Evolutionary conservation across 2,113 vertebrate species (phyloP), one percentile per base, ranked within the genome.

Genomic region (Sprattus sprattus): DNA sequence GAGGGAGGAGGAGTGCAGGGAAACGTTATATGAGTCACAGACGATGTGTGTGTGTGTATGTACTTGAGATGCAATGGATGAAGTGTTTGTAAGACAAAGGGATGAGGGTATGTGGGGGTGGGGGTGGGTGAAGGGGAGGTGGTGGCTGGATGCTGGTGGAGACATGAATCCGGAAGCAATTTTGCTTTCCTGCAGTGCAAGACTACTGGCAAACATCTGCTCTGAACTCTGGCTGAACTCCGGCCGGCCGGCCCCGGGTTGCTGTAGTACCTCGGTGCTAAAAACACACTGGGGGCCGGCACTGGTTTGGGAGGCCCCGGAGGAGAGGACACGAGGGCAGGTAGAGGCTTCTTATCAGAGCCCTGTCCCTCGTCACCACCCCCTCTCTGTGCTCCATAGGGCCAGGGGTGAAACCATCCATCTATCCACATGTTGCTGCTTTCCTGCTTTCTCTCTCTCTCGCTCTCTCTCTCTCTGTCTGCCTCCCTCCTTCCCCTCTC

Each of bases 221-320:
- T 91, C 94, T 98, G 97, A 99, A 97, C 98, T 99, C 93, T 92
- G 91, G 54, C 54, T 60, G 98, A 99, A 97, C 97, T 94, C 93
- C 90, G 50, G 86, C 93, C 89, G 94, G 92, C 93, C 3, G 94
- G 92, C 93, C 93, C 2, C 25, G 87, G 91, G 93, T 93, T 92
- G 89, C 85, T 89, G 91, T 92, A 89, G 90, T 94, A 91, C 92
- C 92, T 82, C 75, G 45, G 84, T 49, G 82, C 54, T 82, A 95
- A 95, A 78, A 96, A 96, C 94, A 93, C 89, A 92, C 81, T 54
- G 83, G 39, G 32, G 83, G 83, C 32, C 32, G 60, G 54, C 45
- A 20, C 71, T 4, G 64, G 16, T 20, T 47, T 46, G 57, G 32
- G 20, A 81, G 64, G 82, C 28, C 60, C 52, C 7, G 11, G 22